A percentile compares a stretch with the other conserved stretches of the same genome.
These are phyloP conservation scores for Heliconius cydno DNA, from an alignment of 2,888 invertebrate species.

Conservation along the genomic window DNA sequence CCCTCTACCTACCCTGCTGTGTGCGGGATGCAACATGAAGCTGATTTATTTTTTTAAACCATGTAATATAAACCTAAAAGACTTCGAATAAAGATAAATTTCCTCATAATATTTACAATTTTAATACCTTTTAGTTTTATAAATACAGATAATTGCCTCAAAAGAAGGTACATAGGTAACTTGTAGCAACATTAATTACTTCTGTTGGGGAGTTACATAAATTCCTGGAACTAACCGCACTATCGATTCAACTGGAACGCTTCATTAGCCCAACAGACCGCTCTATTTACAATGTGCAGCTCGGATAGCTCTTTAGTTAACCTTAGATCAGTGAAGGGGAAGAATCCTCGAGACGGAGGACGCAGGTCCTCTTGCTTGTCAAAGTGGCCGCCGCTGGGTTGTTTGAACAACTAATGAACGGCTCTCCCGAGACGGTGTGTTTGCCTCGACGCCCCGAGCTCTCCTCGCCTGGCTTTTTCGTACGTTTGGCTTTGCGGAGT, in stretches of 20 bases:
- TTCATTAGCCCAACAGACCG: conserved; percentile 62
- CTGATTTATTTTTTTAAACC: neutral
- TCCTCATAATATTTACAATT: neutral
- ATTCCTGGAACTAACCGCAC: conserved; percentile 13
- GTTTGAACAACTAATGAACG: conserved; percentile 83
- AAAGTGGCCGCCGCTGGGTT: conserved; percentile 81
- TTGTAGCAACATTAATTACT: conserved; percentile 16
- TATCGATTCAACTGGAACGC: conserved; percentile 33
- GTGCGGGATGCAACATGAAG: no score
- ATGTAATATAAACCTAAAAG: neutral
- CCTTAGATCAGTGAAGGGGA: conserved; percentile 76
- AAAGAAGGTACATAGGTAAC: neutral
- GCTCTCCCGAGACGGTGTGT: conserved; percentile 79
- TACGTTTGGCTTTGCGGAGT: conserved; percentile 60
- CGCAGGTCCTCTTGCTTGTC: conserved; percentile 73
- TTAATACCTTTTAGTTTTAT: neutral
- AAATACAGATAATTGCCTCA: neutral
- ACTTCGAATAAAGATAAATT: no score
- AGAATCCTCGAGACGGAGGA: conserved; percentile 62
- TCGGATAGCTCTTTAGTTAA: conserved; percentile 71
- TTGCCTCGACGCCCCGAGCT: conserved; percentile 71
- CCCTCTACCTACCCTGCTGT: no score
- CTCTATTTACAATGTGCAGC: conserved; percentile 68
- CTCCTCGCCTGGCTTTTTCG: conserved; percentile 70
- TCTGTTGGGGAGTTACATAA: neutral